A percentile compares a stretch with the other conserved stretches of the same genome.
Conservation (phyloP, 2,113 vertebrate genomes). For the Cyrtonyx montezumae region DNA sequence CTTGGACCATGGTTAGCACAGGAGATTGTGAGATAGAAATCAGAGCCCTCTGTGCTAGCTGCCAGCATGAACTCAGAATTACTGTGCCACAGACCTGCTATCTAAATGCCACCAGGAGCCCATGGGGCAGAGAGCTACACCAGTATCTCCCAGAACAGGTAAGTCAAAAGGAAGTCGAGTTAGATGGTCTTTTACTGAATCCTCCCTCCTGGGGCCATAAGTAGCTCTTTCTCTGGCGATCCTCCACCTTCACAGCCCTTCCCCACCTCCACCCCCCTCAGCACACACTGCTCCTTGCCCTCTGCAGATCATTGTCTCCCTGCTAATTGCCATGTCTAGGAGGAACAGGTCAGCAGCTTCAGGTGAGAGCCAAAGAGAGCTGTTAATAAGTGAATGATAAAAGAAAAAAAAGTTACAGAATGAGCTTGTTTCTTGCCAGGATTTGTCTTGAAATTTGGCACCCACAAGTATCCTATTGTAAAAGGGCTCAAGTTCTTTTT, state of each 20-base stretch:
- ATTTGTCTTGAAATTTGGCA: slow-evolving; percentile 43
- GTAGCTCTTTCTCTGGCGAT: slow-evolving; percentile 36
- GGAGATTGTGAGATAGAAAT: slow-evolving; percentile 26
- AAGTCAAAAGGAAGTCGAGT: slow-evolving; percentile 36
- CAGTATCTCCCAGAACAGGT: background rate
- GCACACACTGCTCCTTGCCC: slow-evolving; percentile 62
- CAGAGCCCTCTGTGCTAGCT: slow-evolving; percentile 41
- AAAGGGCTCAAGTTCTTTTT: slow-evolving; percentile 6
- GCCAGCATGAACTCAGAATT: background rate
- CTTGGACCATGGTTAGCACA: background rate
- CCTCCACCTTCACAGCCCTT: background rate
- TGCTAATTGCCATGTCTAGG: slow-evolving; percentile 55
- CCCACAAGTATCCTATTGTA: background rate
- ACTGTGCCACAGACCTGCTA: slow-evolving; percentile 7
- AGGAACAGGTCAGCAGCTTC: slow-evolving; percentile 69
- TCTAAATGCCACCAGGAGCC: background rate
- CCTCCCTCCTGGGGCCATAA: slow-evolving; percentile 47
- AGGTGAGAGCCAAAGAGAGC: slow-evolving; percentile 52
- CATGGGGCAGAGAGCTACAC: background rate
- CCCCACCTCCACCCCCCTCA: slow-evolving; percentile 9
- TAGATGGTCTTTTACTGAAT: slow-evolving; percentile 44
- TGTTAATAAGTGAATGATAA: slow-evolving; percentile 73
- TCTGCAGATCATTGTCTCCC: slow-evolving; percentile 65
- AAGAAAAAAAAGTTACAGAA: slow-evolving; percentile 36
- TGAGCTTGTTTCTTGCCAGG: slow-evolving; percentile 56